Evolutionary conservation across 1,140 invertebrate species (phyloP), one percentile per base, ranked within the genome.

Genomic region (Propsilocerus akamusi): DNA sequence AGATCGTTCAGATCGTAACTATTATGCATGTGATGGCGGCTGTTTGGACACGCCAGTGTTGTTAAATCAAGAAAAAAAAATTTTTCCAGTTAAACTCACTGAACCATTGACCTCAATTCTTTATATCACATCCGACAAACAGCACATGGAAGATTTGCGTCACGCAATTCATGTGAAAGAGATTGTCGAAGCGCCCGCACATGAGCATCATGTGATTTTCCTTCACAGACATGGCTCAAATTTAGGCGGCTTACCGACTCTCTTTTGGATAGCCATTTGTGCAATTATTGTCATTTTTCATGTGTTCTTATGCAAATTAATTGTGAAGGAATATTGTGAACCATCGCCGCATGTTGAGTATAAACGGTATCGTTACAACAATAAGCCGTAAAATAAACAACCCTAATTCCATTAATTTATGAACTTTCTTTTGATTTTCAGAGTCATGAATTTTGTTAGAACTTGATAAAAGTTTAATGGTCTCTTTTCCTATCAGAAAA

Each of bases 211-310:
- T 64, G 76, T 94, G 1, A 87, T 97, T 58, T 86, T 87, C 1
- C 65, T 95, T 54, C 93, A 97, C 61, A 86, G 82, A 60, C 90
- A 95, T 64, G 92, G 92, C 0, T 83, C 92, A 68, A 82, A 84
- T 55, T 73, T 91, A 51, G 90, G 89, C 46, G 89, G 90, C 1
- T 66, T 96, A 50, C 91, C 92, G 20, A 86, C 85, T 0, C 69
- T 96, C 28, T 95, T 97, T 67, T 96, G 93, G 93, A 77, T 92
- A 1, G 82, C 86, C 14, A 83, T 97, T 54, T 81, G 81, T 58
- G 79, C 88, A 60, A 73, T 97, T 51, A 89, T 97, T 54, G 73
- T 93, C 53, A 74, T 94, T 53, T 97, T 97, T 67, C 93, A 97
- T 70, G 68, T 96, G 53, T 97, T 97, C 70, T 72, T 97, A 7